Evolutionary conservation across 64 coral and sea anemone genomes (phyloP), one percentile per base, ranked within the genome.

Genomic region (Trachythela sp.): DNA sequence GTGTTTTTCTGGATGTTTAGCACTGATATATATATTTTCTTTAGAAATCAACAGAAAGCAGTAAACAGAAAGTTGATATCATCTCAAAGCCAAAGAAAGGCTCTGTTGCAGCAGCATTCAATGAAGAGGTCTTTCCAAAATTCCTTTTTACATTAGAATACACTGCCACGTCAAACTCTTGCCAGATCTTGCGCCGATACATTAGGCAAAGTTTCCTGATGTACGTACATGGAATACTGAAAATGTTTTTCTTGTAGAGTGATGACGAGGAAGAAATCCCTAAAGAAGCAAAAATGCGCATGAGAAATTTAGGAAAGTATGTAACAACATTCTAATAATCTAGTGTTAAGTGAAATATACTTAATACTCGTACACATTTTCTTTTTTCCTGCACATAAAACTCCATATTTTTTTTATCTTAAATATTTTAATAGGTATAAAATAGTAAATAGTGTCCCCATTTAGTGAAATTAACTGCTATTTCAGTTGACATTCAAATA

Each of bases 191-290:
- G 34, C 3, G 20, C 13, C 17, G 50, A 20, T 88, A 9, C 40
- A 36, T 70, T 27, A 26, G n/a, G n/a, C n/a, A 40, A 17, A 49
- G 17, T 41, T 30, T 9, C 36, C 2, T 11, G 22, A 3, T 31
- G 72, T 0, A 87, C 22, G 8, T 36, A 2, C 18, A 2, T 93
- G 85, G 4, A 45, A 11, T n/a, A n/a, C n/a, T 45, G 42, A 45
- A 45, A 45, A 45, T 45, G 13, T 52, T 36, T 71, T 29, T 24
- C 24, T 89, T 70, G 49, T 35, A 99, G 96, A 95, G 96, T 93
- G 96, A 97, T 48, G 89, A 97, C 35, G 95, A 97, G 33, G 96
- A 99, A 18, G 96, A 99, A 85, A 99, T 99, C 70, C 96, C 96
- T 26, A 92, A 88, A 50, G 96, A 93, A 40, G 96, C 96, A 36